Percentiles rank a stretch among this genome's conserved stretches.
phyloP scores from a whole-genome alignment of 2,113 vertebrate species.

The Tachycineta bicolor region DNA sequence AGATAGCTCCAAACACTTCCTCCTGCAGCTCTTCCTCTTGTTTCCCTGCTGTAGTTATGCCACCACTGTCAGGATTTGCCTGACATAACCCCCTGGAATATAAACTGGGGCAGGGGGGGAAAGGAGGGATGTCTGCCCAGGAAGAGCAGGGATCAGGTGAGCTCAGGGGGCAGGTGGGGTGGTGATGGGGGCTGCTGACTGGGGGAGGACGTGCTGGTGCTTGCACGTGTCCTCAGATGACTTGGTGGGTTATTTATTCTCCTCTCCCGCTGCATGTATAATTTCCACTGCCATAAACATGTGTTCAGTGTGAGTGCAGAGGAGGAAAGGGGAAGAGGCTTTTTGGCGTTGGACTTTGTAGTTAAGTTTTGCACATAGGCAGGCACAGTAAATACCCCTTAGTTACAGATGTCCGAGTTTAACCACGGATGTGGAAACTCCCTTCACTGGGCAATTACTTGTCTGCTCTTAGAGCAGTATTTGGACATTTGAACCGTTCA shows the following conservation, averaged over 20 bases:
- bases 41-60: neutral
- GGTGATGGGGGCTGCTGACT: neutral
- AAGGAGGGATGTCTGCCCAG: rapidly evolving
- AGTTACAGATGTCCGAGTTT: neutral
- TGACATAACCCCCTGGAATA: neutral
- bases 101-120: neutral
- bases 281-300: slow-evolving; percentile 13
- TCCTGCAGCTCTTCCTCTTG: neutral
- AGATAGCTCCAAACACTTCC: neutral
- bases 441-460: neutral
- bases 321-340: neutral
- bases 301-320: neutral
- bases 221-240: neutral
- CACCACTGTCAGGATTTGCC: neutral
- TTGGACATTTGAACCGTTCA: neutral
- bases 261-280: neutral
- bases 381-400: neutral
- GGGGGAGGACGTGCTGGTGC: neutral
- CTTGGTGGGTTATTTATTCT: slow-evolving; percentile 36
- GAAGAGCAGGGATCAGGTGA: neutral
- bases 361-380: neutral
- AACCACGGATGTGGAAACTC: slow-evolving; percentile 5
- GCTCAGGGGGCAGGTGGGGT: neutral
- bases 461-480: neutral
- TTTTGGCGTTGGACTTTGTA: neutral